Conservation (phyloP, 2,113 vertebrate species). For the Upupa epops region DNA sequence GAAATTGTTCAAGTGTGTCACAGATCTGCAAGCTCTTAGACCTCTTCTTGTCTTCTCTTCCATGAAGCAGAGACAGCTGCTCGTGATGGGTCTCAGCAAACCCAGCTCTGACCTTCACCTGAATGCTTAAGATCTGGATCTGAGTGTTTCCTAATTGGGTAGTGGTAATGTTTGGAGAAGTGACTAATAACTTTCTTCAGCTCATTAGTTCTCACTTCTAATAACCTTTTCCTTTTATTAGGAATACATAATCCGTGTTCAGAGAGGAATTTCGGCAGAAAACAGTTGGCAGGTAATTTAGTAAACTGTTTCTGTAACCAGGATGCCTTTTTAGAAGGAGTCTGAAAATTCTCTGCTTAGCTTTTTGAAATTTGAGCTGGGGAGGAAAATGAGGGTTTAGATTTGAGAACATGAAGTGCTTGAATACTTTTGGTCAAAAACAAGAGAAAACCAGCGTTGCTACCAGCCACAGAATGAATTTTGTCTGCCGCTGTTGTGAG, state of each 20-base stretch:
- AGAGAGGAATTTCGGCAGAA: constrained; percentile 92
- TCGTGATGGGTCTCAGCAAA: not conserved
- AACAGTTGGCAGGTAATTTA: constrained; percentile 95
- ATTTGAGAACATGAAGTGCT: not conserved
- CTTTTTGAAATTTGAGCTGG: not conserved
- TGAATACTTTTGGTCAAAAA: constrained; percentile 39
- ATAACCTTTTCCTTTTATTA: constrained; percentile 60
- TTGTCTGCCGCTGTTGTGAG: not conserved
- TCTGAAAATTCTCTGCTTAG: not conserved
- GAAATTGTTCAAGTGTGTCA: not conserved
- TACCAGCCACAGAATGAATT: constrained; percentile 7
- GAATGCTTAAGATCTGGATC: not conserved
- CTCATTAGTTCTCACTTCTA: not conserved
- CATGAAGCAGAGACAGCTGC: not conserved
- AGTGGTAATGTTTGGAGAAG: not conserved
- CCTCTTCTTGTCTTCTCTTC: not conserved
- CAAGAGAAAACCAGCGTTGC: not conserved
- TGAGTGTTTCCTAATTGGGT: not conserved
- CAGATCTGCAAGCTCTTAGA: not conserved
- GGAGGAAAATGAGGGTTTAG: not conserved
- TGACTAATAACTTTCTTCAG: not conserved
- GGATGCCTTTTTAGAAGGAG: not conserved
- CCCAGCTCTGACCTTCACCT: not conserved
- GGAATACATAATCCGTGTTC: constrained; percentile 97
- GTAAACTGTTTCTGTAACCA: not conserved